Conservation (phyloP, 2,113 vertebrate genomes). For the Pristiophorus japonicus region DNA sequence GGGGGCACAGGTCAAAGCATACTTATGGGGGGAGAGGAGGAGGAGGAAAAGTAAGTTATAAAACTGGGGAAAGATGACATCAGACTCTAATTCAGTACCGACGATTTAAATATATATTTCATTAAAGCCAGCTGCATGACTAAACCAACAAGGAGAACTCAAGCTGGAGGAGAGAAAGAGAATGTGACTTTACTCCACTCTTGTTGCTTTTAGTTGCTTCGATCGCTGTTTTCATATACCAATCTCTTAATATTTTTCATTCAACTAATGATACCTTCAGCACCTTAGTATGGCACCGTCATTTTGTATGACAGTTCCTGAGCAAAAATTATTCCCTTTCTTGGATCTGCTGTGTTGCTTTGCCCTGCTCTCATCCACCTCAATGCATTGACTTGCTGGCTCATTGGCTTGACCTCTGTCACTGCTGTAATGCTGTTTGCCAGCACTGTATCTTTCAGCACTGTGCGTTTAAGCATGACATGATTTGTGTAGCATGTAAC, state of each 20-base stretch:
- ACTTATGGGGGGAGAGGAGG: not conserved
- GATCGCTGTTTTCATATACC: not conserved
- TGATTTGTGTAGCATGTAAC: slow-evolving; percentile 31
- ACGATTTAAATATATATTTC: not conserved
- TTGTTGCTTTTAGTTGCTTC: not conserved
- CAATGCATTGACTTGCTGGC: slow-evolving; percentile 25
- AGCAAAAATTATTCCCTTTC: not conserved
- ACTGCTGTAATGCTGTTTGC: slow-evolving; percentile 29
- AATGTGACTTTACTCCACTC: not conserved
- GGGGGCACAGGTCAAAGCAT: not conserved
- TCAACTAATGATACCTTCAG: not conserved
- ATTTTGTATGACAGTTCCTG: slow-evolving; percentile 3
- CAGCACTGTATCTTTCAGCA: slow-evolving; percentile 25
- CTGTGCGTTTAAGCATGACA: slow-evolving; percentile 26
- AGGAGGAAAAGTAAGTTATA: not conserved
- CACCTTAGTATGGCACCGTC: not conserved
- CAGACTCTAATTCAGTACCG: not conserved
- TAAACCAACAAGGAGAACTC: not conserved
- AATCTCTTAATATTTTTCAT: not conserved
- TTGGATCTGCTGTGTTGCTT: slow-evolving; percentile 23
- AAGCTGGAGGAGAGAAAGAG: not conserved
- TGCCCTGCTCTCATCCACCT: slow-evolving; percentile 24
- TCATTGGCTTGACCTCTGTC: slow-evolving; percentile 33
- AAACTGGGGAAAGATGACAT: not conserved
- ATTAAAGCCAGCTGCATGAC: not conserved